Percentiles rank a stretch among this genome's conserved stretches.
phyloP scores from a whole-genome alignment of 53 echinoderm and acorn worm species.

The Actinopyga echinites region DNA sequence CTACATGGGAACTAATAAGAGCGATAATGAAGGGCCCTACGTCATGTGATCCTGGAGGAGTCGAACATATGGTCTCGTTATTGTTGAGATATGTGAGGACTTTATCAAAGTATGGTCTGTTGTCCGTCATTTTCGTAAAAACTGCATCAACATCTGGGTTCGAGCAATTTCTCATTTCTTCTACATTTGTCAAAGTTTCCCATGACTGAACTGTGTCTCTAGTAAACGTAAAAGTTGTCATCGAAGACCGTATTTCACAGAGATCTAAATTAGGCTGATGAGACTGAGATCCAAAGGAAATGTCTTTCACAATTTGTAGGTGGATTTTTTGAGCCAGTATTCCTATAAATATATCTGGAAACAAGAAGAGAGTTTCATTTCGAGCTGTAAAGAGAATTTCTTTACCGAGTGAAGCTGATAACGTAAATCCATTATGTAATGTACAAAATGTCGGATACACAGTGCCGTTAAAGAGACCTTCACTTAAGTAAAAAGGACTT shows the following conservation, averaged over 20 bases:
- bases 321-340: neutral
- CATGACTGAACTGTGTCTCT: neutral
- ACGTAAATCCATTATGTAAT: neutral
- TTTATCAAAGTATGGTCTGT: neutral
- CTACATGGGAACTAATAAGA: neutral
- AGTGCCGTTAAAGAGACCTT: too few species aligned
- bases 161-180: neutral
- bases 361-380: neutral
- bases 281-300: neutral
- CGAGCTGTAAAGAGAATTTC: neutral
- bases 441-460: conserved; percentile 5
- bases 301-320: neutral
- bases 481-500: neutral
- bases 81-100: neutral
- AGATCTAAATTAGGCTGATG: neutral
- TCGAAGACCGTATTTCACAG: neutral
- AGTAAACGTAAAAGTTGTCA: neutral
- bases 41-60: neutral
- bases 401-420: neutral
- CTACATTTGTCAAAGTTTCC: neutral
- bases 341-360: conserved; percentile 13
- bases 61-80: neutral
- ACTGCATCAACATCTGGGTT: neutral
- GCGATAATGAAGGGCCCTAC: neutral
- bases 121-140: neutral